Evolutionary conservation across 2,113 vertebrate species (phyloP).

Genomic region (Aspiorhynchus laticeps): DNA sequence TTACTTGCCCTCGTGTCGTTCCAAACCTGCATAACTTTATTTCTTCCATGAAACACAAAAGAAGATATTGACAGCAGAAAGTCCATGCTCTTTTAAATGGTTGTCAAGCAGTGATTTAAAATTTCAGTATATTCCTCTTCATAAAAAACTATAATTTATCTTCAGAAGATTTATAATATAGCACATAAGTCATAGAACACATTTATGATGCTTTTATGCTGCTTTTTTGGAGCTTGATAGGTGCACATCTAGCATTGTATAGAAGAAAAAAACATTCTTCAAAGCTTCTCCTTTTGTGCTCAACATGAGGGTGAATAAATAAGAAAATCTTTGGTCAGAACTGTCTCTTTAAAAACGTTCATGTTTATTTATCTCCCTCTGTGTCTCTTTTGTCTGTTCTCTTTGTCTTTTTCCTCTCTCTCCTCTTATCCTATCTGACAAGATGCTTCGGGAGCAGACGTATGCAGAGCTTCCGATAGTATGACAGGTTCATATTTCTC

Average conservation of each 20-base stretch:
- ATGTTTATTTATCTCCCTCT: not conserved
- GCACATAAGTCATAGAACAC: not conserved
- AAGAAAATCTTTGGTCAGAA: not conserved
- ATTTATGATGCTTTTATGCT: not conserved
- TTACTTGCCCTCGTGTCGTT: not conserved
- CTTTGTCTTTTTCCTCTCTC: conserved; percentile 6
- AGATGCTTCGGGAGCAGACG: not conserved
- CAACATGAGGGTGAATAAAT: not conserved
- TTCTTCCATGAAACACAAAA: not conserved
- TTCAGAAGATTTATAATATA: not conserved
- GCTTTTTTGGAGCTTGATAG: not conserved
- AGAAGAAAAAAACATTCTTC: not conserved
- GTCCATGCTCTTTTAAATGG: not conserved
- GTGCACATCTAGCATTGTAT: not conserved
- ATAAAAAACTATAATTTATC: not conserved
- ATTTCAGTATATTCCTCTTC: not conserved
- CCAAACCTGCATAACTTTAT: not conserved
- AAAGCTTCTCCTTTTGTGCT: not conserved
- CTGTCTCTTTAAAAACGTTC: not conserved
- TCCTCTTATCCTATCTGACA: conserved; percentile 20
- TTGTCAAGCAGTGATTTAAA: not conserved
- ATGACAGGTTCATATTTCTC: conserved; percentile 41
- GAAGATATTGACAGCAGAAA: not conserved
- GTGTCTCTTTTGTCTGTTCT: not conserved
- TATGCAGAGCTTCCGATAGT: conserved; percentile 24